A percentile compares a stretch with the other conserved stretches of the same genome.
Conservation (phyloP, 2,888 invertebrate genomes). For the Melieria omissa region DNA sequence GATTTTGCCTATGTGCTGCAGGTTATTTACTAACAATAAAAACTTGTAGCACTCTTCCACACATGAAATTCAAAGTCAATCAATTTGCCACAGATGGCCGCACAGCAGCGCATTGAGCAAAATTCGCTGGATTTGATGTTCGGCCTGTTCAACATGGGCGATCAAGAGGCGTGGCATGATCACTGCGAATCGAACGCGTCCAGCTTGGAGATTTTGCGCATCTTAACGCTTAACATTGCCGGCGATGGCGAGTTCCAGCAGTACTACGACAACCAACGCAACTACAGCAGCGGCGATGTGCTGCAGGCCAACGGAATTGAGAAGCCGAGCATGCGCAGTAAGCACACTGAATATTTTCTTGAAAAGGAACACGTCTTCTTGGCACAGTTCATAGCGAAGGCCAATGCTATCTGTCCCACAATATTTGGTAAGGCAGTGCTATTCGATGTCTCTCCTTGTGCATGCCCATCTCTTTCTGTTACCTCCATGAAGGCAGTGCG, state of each 20-base stretch:
- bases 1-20: slow-evolving; percentile 81
- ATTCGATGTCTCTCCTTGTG: background rate
- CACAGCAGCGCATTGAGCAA: slow-evolving; percentile 58
- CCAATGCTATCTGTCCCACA: slow-evolving; percentile 57
- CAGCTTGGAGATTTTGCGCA: slow-evolving; percentile 63
- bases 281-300: slow-evolving; percentile 33
- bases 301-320: slow-evolving; percentile 23
- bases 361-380: slow-evolving; percentile 57
- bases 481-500: slow-evolving; percentile 29
- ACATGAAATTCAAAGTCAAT: too few relatives aligned
- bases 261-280: slow-evolving; percentile 44
- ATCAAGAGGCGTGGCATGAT: slow-evolving; percentile 56
- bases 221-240: slow-evolving; percentile 58
- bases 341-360: slow-evolving; percentile 56
- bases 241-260: slow-evolving; percentile 56
- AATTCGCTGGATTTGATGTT: slow-evolving; percentile 59
- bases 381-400: slow-evolving; percentile 57
- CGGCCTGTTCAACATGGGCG: slow-evolving; percentile 61
- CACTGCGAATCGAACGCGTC: slow-evolving; percentile 61
- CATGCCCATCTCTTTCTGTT: background rate
- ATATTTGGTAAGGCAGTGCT: slow-evolving; percentile 53
- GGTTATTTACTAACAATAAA: slow-evolving; percentile 62
- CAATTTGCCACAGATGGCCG: slow-evolving; percentile 49
- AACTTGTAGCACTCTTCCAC: too few relatives aligned
- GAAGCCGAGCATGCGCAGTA: slow-evolving; percentile 50